phyloP scores from a whole-genome alignment of 2,888 invertebrate species.

The Peribatodes rhomboidaria region DNA sequence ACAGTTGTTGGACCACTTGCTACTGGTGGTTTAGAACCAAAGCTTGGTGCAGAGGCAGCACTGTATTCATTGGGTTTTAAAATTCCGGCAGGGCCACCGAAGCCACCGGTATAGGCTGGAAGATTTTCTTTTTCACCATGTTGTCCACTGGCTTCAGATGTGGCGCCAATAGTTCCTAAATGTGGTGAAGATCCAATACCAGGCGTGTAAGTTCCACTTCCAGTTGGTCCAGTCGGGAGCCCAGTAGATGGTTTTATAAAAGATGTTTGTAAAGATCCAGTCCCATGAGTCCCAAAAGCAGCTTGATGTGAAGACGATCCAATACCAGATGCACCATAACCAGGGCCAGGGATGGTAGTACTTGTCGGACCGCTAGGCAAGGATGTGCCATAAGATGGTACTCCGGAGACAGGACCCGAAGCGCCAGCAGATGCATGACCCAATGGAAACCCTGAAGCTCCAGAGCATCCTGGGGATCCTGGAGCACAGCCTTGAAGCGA shows the following conservation, averaged over 20 bases:
- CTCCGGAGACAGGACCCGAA: neutral
- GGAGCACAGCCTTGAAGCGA: conserved; percentile 17
- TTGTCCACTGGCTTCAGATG: conserved; percentile 31
- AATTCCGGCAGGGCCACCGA: conserved; percentile 65
- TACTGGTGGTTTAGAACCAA: conserved; percentile 1
- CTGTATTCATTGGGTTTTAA: conserved; percentile 64
- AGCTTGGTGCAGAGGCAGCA: conserved; percentile 39
- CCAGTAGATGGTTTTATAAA: conserved; percentile 37
- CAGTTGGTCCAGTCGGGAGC: neutral
- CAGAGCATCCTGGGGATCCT: conserved; percentile 13
- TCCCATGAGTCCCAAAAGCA: conserved; percentile 34
- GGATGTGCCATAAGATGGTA: neutral
- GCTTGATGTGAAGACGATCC: conserved; percentile 26
- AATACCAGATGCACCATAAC: conserved; percentile 13
- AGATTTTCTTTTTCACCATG: conserved; percentile 49
- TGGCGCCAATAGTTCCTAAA: conserved; percentile 14
- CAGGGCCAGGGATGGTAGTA: conserved; percentile 15
- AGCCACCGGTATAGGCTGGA: conserved; percentile 58
- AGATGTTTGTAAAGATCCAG: conserved; percentile 37
- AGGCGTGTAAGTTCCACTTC: conserved; percentile 10
- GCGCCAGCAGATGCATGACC: neutral
- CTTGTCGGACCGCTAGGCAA: conserved; percentile 1
- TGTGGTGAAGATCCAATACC: conserved; percentile 31
- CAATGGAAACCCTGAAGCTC: conserved; percentile 20
- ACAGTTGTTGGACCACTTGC: conserved; percentile 5